Evolutionary conservation across 37 sponge, comb jelly and placozoan species (phyloP), one percentile per base, ranked within the genome.

Genomic region (Ianthella basta): DNA sequence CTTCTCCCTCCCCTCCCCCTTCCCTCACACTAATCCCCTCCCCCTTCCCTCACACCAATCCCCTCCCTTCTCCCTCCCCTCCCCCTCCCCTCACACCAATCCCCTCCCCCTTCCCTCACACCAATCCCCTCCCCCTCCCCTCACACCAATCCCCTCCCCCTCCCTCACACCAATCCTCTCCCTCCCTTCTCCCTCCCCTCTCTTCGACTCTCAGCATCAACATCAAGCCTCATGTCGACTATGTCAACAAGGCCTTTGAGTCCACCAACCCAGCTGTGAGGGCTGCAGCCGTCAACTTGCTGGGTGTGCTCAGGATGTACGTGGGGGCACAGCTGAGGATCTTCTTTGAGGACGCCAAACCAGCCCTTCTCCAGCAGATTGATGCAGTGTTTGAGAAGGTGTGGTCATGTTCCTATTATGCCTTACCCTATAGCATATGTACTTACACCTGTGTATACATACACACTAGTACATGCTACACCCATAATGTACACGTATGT

Each of bases 331-430:
- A 86, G 64, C 84, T 94, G 60, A 88, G 92, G 59, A 70, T 88
- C 60, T 94, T 94, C 89, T 91, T 96, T 86, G 96, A 94, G 55
- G 94, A 88, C 20, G 88, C 89, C 78, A 96, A 96, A 56, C 85
- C 96, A 67, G 91, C 95, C 12, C 65, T 96, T 0, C 65, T 88
- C 36, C 72, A 83, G 54, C 95, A 94, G 77, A 92, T 96, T 44
- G 96, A 96, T 79, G 95, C 86, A 60, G 87, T 67, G 24, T 91
- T 96, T 83, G 89, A 88, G 33, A 89, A 88, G 86, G 89, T 88
- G 37, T 21, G 82, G 2, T 38, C 27, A 21, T 15, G 54, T 21
- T 25, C 14, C 55, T n/a, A 34, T 80, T 19, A 21, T 56, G 55
- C 10, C n/a, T n/a, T n/a, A n/a, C n/a, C n/a, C 8, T 25, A 25